Base-by-base conservation (phyloP, 2,888 invertebrate genomes). In the Zygogramma bicolorata region DNA sequence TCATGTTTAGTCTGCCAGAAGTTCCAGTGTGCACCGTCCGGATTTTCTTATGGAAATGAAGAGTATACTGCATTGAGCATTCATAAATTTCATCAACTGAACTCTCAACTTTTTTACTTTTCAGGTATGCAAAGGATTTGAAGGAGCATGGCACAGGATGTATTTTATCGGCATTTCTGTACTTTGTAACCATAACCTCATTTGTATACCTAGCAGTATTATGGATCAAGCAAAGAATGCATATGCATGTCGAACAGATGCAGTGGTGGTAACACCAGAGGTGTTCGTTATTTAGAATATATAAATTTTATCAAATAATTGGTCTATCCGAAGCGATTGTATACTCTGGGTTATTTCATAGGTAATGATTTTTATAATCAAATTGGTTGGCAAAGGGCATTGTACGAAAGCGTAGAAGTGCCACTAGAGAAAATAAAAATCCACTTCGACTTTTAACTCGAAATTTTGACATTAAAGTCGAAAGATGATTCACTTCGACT, bases 221-320 rank as follows among this genome's bases (percentile, higher is more conserved):
- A 71, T 88, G 87, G 87, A 85, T 87, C 68, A 86, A 86, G 74
- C 86, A 87, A 73, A 83, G 85, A 73, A 84, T 87, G 85, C 83
- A 85, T 75, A 80, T 86, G 77, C 86, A 85, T 66, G 84, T 87
- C 82, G 86, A 87, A 77, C 83, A 86, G 72, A 83, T 88, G 82
- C 85, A 87, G 73, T 86, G 86, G 87, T 88, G 87, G 87, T 87
- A 83, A 77, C 68, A 67, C 61, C 22, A 7, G 15, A 22, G 31
- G 60, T 62, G 60, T 62, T 68, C 60, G 59, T 68, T 74, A 68
- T 71, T 65, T 65, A 73, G 53, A 60, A 57, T 71, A 61, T 68
- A 66, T 57, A 57, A 61, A 61, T 68, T 65, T 46, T 65, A 65
- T 60, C 65, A 59, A 59, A 62, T 57, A 71, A 68, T 69, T 60